Evolutionary conservation across 1,140 invertebrate genomes (phyloP), one percentile per base, ranked within the genome.

Genomic region (Drosophila ananassae): DNA sequence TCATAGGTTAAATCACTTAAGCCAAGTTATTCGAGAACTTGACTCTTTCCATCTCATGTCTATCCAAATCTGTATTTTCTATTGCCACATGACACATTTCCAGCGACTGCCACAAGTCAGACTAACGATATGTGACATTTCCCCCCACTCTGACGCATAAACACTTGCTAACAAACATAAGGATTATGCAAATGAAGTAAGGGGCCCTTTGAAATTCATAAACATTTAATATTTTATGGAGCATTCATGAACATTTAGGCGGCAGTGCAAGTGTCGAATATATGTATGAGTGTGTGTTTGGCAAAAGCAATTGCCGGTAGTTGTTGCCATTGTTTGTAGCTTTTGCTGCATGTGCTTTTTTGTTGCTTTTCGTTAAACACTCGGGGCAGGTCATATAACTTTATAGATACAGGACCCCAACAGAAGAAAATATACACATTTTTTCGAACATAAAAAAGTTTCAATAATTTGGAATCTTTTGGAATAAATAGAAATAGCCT

Each of bases 211-310:
- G 67, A 81, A 81, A 81, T 81, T 81, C 78, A 81, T 81, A 81
- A 81, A 81, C 78, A 81, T 81, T 81, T 58, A 77, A 81, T 81
- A 81, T 81, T 81, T 81, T 63, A 81, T 81, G 78, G 53, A 55
- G 60, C 73, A 73, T 63, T 71, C 78, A 73, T 73, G 66, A 62
- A 73, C 78, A 81, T 77, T 81, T 76, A 79, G 78, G 60, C 59
- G 50, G 60, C 66, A 62, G 47, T 55, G 46, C 52, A 48, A 54
- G 57, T 58, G 50, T 32, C 56, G 46, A 75, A 55, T 77, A 37
- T 37, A 5, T 72, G 51, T 13, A 21, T 30, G 32, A 34, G 61
- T 37, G 41, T 62, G 71, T 44, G 37, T 48, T 37, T 50, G 37
- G 59, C 54, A 57, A 71, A 75, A 79, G 60, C 77, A 80, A 72